phyloP scores from a whole-genome alignment of 2,113 vertebrate species.

The Glaucidium brasilianum region DNA sequence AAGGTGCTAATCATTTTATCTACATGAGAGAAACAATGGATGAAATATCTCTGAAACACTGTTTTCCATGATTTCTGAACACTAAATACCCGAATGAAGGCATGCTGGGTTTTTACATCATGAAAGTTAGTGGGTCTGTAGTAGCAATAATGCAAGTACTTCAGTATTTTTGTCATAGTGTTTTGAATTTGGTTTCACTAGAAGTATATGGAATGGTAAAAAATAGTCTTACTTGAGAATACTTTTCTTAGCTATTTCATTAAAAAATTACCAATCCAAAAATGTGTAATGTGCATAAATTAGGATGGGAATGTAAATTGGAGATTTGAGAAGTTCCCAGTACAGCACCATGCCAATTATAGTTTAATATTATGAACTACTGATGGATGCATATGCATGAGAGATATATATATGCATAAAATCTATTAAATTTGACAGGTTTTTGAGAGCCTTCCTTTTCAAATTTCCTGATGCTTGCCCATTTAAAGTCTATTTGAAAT shows the following conservation, averaged over 20 bases:
- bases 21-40: not conserved
- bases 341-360: not conserved
- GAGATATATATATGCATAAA: not conserved
- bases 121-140: not conserved
- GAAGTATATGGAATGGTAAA: not conserved
- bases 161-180: not conserved
- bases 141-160: not conserved
- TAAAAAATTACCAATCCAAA: not conserved
- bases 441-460: not conserved
- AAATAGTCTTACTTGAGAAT: not conserved
- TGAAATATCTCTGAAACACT: not conserved
- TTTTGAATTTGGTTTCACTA: not conserved
- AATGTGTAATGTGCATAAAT: not conserved
- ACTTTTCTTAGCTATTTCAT: not conserved
- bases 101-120: not conserved
- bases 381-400: not conserved
- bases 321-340: not conserved
- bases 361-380: not conserved
- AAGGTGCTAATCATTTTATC: not conserved
- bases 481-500: not conserved
- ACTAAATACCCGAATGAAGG: not conserved
- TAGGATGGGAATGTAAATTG: not conserved
- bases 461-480: not conserved
- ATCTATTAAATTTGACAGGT: not conserved
- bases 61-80: not conserved